Evolutionary conservation across 2,888 invertebrate species (phyloP), one percentile per base, ranked within the genome.

Genomic region (Iphiclides podalirius): DNA sequence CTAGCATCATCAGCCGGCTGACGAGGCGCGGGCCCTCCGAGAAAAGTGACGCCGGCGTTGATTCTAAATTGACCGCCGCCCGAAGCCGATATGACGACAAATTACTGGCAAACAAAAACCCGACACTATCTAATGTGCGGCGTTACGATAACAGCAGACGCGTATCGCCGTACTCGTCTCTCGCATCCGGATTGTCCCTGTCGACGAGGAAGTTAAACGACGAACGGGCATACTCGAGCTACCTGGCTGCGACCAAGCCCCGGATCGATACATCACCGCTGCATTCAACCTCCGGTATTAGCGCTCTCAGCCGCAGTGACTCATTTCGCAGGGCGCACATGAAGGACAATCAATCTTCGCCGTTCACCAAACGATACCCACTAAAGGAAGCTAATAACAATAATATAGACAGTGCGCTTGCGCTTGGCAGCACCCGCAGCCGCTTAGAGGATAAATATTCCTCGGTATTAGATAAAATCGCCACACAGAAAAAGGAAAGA

Each of bases 391-490:
- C 88, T 59, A 85, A 88, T 67, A 84, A 87, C 67, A 85, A 84
- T 67, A 83, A 84, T 64, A 75, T 85, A 57, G 85, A 87, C 53
- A 72, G 60, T 54, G 68, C 75, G 9, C 69, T 81, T 60, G 63
- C 70, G 60, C 70, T 90, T 72, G 91, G 91, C 37, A 84, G 83
- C 52, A 92, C 94, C 16, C 90, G 94, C 43, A 92, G 90, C 53
- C 92, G 94, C 12, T 82, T 94, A 63, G 94, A 95, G 82, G 94
- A 95, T 70, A 95, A 95, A 77, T 95, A 95, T 78, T 92, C 94
- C 0, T 91, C 93, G 12, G 92, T 95, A 14, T 81, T 95, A 63
- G 94, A 95, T 67, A 91, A 91, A 66, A 92, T 93, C 60, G 93
- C 94, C 16, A 74, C 76, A 39, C 86, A 91, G 60, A 90, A 90